phyloP scores from a whole-genome alignment of 2,113 vertebrate species.

The Brachionichthys hirsutus region DNA sequence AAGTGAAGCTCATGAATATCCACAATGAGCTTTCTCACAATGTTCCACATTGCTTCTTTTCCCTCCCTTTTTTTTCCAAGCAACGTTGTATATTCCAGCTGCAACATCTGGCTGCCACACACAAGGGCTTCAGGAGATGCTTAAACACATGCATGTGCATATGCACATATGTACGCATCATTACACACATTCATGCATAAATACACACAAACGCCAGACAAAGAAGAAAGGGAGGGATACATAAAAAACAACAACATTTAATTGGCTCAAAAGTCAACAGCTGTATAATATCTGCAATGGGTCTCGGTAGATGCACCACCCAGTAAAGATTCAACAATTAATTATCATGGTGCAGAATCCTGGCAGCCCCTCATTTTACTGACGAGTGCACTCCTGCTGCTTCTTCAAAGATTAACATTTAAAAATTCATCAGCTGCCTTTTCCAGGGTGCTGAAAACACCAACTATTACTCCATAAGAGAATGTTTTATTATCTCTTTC shows the following conservation, averaged over 20 bases:
- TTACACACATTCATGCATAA: conserved; percentile 15
- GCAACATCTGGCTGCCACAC: conserved; percentile 69
- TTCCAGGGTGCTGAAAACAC: conserved; percentile 64
- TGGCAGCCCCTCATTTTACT: conserved; percentile 72
- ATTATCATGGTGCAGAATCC: conserved; percentile 77
- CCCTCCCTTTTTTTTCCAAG: too few species aligned
- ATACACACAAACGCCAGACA: conserved; percentile 15
- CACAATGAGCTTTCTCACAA: conserved; percentile 9
- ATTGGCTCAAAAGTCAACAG: conserved; percentile 81
- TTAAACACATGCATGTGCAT: conserved; percentile 58
- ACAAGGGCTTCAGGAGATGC: conserved; percentile 58
- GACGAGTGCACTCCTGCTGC: conserved; percentile 70
- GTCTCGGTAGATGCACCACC: conserved; percentile 75
- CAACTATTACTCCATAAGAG: conserved; percentile 55
- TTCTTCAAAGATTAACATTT: conserved; percentile 77
- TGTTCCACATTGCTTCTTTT: conserved; percentile 6
- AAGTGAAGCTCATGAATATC: conserved; percentile 37
- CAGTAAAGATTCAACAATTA: conserved; percentile 79
- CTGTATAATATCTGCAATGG: conserved; percentile 79
- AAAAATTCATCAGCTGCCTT: conserved; percentile 73
- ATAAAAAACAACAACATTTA: conserved; percentile 52
- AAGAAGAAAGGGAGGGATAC: conserved; percentile 13
- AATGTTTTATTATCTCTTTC: conserved; percentile 67
- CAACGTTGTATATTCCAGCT: conserved; percentile 49
- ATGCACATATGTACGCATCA: conserved; percentile 48